Evolutionary conservation across 2,113 vertebrate genomes (phyloP).

Genomic region (Trogon melanurus): DNA sequence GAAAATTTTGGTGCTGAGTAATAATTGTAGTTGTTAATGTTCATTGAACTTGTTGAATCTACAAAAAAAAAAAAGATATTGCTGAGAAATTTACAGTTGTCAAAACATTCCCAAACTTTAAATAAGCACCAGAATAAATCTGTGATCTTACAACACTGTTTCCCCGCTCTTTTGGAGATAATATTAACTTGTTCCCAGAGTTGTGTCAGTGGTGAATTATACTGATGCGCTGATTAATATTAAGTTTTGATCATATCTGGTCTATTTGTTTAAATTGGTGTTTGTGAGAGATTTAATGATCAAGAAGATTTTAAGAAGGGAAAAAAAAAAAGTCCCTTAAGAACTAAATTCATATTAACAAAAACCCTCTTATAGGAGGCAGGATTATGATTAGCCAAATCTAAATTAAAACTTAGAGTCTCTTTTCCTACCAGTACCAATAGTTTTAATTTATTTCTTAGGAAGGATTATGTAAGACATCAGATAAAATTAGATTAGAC

Average conservation of each 20-base stretch:
- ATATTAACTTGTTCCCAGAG: background rate
- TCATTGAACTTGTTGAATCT: background rate
- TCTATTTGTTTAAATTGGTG: background rate
- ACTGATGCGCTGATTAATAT: background rate
- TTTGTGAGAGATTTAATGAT: background rate
- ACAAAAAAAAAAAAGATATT: background rate
- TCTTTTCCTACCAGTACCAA: background rate
- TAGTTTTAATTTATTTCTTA: slow-evolving; percentile 64
- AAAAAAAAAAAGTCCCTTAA: background rate
- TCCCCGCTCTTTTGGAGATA: background rate
- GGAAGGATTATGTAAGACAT: slow-evolving; percentile 54
- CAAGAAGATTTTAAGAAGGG: background rate
- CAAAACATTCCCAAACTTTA: background rate
- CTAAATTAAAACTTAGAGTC: slow-evolving; percentile 54
- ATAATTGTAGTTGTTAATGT: background rate
- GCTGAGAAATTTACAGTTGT: background rate
- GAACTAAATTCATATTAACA: background rate
- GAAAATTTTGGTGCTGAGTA: background rate
- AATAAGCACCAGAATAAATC: background rate
- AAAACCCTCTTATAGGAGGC: background rate
- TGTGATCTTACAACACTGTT: background rate
- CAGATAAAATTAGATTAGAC: slow-evolving; percentile 35
- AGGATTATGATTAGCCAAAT: slow-evolving; percentile 47
- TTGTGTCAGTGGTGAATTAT: background rate
- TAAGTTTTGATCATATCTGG: background rate